Percentiles rank a stretch among this genome's conserved stretches.
Evolutionary conservation across 2,888 invertebrate genomes (phyloP).

Genomic region (Sphinx pinastri): DNA sequence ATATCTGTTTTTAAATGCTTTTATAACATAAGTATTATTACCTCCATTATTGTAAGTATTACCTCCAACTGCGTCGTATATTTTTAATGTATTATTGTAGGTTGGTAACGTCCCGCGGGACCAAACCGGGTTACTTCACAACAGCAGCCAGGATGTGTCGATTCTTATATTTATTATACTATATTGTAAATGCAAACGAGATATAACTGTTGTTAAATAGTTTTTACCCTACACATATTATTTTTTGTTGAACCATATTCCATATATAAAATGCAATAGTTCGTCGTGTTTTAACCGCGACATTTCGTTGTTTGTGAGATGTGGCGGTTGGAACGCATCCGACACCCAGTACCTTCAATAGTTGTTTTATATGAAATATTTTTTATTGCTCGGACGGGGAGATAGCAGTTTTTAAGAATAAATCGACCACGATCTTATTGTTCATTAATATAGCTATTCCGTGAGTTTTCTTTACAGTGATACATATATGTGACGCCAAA

Average conservation of each 20-base stretch:
- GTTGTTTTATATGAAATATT: conserved; percentile 73
- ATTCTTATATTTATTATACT: conserved; percentile 59
- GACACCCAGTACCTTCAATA: conserved; percentile 71
- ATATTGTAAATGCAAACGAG: conserved; percentile 78
- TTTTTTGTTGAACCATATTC: conserved; percentile 76
- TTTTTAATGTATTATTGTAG: conserved; percentile 57
- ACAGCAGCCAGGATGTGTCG: conserved; percentile 37
- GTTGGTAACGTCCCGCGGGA: conserved; percentile 27
- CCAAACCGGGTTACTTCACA: conserved; percentile 22
- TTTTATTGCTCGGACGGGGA: conserved; percentile 68
- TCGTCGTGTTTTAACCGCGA: conserved; percentile 48
- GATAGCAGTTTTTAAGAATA: conserved; percentile 61
- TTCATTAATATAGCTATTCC: conserved; percentile 7
- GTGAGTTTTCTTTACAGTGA: conserved; percentile 9
- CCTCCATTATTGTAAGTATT: conserved; percentile 81
- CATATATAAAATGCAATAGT: conserved; percentile 84
- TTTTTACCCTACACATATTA: conserved; percentile 75
- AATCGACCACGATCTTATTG: conserved; percentile 57
- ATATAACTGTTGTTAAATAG: conserved; percentile 80
- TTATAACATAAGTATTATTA: conserved; percentile 80
- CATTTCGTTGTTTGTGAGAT: background rate
- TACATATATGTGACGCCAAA: conserved; percentile 5
- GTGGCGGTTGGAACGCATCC: conserved; percentile 28
- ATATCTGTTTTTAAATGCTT: conserved; percentile 60
- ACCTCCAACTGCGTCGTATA: conserved; percentile 73